Evolutionary conservation across 2,797 vertebrate genomes (phyloP).

Genomic region (Mormyrus hasselquistii): DNA sequence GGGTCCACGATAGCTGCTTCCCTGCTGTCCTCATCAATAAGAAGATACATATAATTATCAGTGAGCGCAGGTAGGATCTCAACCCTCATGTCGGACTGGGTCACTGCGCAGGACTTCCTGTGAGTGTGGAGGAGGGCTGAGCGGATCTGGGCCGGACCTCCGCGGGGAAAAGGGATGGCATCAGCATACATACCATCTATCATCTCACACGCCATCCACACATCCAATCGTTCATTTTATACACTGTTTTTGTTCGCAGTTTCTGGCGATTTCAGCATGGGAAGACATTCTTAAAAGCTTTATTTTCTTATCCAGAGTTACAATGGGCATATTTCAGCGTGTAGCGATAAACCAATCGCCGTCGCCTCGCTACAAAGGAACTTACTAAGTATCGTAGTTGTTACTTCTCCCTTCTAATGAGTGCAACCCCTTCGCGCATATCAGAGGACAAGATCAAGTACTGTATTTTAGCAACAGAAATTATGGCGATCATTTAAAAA

Average conservation of each 20-base stretch:
- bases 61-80: conserved; percentile 85
- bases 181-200: not conserved
- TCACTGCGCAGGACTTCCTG: conserved; percentile 60
- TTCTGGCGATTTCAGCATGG: not conserved
- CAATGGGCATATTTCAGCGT: not conserved
- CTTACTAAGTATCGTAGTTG: not conserved
- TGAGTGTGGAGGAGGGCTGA: conserved; percentile 50
- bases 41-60: conserved; percentile 98
- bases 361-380: not conserved
- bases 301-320: not conserved
- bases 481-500: not conserved
- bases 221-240: not conserved
- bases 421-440: not conserved
- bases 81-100: conserved; percentile 77
- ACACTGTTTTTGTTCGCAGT: not conserved
- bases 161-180: not conserved
- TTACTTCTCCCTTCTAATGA: not conserved
- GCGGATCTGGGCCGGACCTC: conserved; percentile 44
- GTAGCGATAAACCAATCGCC: not conserved
- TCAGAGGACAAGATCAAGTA: not conserved
- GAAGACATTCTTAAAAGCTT: not conserved
- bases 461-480: not conserved
- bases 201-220: not conserved
- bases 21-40: conserved; percentile 79
- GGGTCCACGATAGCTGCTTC: conserved; percentile 92